Evolutionary conservation across 2,888 invertebrate genomes (phyloP).

Genomic region (Anoplius nigerrimus): DNA sequence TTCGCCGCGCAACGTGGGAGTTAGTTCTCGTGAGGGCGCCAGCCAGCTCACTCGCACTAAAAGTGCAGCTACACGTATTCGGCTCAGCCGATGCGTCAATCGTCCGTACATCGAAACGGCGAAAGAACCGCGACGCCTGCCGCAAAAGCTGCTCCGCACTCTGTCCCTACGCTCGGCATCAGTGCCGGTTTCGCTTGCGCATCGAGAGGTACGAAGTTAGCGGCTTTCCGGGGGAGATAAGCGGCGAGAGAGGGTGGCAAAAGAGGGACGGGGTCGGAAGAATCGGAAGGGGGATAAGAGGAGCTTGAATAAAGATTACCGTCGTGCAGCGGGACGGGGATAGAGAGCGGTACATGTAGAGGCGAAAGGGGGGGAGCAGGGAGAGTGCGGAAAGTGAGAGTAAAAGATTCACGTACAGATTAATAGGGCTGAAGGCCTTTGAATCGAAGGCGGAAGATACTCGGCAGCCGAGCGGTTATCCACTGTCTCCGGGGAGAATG

Average conservation of each 20-base stretch:
- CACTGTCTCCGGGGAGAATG: too few relatives aligned
- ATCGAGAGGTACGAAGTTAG: too few relatives aligned
- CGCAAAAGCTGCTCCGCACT: slow-evolving; percentile 45
- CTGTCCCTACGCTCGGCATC: not conserved
- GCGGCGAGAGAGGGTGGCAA: not conserved
- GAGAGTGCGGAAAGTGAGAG: not conserved
- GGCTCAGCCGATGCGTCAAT: slow-evolving; percentile 54
- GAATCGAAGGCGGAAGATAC: too few relatives aligned
- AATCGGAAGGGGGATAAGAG: slow-evolving; percentile 2
- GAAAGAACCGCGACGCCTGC: slow-evolving; percentile 56
- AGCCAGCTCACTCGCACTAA: slow-evolving; percentile 71
- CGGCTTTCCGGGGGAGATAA: not conserved
- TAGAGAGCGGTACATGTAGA: not conserved
- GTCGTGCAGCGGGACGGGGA: not conserved
- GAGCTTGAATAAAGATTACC: not conserved
- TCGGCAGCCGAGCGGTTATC: too few relatives aligned
- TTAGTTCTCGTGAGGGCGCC: slow-evolving; percentile 74
- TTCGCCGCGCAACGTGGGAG: slow-evolving; percentile 72
- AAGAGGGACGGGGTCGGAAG: not conserved
- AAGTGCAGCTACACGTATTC: slow-evolving; percentile 38
- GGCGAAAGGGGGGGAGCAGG: not conserved
- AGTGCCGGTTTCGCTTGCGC: not conserved
- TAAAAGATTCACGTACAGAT: too few relatives aligned
- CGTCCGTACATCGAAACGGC: slow-evolving; percentile 59
- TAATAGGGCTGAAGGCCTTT: too few relatives aligned